Conservation (phyloP, 2,113 vertebrate species). For the Malurus melanocephalus region DNA sequence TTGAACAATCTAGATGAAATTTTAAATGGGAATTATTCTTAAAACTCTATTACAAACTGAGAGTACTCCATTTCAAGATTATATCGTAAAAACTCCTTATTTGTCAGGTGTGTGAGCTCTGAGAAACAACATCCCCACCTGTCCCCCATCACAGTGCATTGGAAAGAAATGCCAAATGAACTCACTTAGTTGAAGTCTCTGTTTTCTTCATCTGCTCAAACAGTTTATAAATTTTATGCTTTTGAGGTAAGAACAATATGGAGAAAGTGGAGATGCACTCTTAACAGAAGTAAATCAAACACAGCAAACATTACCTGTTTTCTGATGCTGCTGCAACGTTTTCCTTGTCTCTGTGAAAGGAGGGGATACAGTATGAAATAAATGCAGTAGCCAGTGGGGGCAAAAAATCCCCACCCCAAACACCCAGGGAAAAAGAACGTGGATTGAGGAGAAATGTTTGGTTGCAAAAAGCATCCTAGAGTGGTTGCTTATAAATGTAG, state of each 20-base stretch:
- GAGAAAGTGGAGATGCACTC: not conserved
- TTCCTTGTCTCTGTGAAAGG: slow-evolving; percentile 72
- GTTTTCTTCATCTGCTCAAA: not conserved
- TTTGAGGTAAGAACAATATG: not conserved
- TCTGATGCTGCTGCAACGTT: slow-evolving; percentile 58
- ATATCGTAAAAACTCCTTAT: not conserved
- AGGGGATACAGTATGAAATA: slow-evolving; percentile 58
- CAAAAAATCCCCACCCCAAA: not conserved
- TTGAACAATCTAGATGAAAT: not conserved
- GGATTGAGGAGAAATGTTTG: slow-evolving; percentile 26
- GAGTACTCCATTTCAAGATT: not conserved
- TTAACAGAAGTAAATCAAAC: not conserved
- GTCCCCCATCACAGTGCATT: not conserved
- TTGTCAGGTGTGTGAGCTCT: not conserved
- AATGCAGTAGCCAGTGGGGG: not conserved
- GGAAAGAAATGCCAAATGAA: not conserved
- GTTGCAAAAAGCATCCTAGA: slow-evolving; percentile 58
- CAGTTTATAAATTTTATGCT: not conserved
- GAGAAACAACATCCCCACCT: not conserved
- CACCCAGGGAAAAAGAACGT: not conserved
- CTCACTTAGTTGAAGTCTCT: not conserved
- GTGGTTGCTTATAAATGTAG: not conserved
- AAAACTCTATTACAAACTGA: not conserved
- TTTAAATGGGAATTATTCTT: not conserved
- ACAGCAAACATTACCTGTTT: slow-evolving; percentile 66